These are phyloP conservation scores for Carassius carassius DNA, from an alignment of 2,113 vertebrate genomes.

Conservation along the genomic window DNA sequence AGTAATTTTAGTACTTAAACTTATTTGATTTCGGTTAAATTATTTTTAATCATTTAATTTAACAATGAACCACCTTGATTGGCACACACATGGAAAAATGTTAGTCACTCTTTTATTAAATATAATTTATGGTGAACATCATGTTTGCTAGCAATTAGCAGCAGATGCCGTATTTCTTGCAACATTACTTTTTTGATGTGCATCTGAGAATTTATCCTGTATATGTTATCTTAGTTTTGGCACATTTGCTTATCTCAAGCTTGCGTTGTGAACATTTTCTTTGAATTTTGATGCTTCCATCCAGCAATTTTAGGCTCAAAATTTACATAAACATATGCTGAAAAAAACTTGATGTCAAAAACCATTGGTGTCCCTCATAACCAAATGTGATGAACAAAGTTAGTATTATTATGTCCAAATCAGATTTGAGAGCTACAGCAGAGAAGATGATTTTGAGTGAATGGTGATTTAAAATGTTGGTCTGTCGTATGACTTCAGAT, in stretches of 20 bases:
- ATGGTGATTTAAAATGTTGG: not conserved
- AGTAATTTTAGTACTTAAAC: too few relatives aligned
- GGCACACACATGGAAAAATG: not conserved
- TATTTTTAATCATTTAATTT: not conserved
- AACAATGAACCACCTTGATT: not conserved
- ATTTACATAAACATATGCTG: not conserved
- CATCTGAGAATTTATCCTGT: not conserved
- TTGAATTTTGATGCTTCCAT: not conserved
- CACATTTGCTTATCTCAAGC: too few relatives aligned
- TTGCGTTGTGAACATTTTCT: not conserved
- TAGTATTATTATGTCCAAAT: not conserved
- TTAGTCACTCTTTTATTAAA: too few relatives aligned
- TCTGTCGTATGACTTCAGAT: not conserved
- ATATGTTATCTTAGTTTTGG: not conserved
- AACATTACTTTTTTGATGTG: not conserved
- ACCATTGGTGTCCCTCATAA: not conserved
- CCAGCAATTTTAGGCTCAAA: not conserved
- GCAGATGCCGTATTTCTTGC: not conserved
- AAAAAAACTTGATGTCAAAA: not conserved
- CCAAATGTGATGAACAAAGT: not conserved
- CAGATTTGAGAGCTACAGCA: not conserved
- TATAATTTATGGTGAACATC: too few relatives aligned
- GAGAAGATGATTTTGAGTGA: not conserved
- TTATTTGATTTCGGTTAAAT: not conserved
- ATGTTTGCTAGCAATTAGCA: too few relatives aligned